A percentile compares a stretch with the other conserved stretches of the same genome.
Conservation (phyloP, 2,113 vertebrate species). For the Percopsis transmontana region DNA sequence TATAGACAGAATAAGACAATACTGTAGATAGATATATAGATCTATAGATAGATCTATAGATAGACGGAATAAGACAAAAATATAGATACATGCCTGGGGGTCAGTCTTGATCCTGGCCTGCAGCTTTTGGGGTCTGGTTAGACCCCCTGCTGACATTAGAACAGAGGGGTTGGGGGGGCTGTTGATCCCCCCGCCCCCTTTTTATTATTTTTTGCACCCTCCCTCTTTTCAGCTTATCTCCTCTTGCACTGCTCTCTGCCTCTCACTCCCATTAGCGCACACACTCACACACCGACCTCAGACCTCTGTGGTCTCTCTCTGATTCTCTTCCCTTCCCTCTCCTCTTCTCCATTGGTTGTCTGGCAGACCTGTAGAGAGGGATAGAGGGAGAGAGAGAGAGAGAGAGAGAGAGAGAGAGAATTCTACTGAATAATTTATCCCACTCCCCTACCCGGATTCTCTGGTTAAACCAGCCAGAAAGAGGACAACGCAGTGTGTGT, state of each 20-base stretch:
- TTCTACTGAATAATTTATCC: constrained; percentile 75
- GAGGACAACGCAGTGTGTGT: constrained; percentile 56
- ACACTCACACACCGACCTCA: background rate
- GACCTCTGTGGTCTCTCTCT: background rate
- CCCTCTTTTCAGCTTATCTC: constrained; percentile 6
- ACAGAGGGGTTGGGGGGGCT: constrained; percentile 12
- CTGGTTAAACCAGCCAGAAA: constrained; percentile 69
- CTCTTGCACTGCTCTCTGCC: background rate
- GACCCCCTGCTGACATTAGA: constrained; percentile 19
- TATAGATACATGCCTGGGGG: background rate
- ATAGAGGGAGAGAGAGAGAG: constrained; percentile 16
- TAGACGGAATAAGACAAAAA: too few relatives aligned
- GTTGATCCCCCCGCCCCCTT: background rate
- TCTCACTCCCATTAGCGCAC: background rate
- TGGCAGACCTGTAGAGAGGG: constrained; percentile 7
- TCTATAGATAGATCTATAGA: background rate
- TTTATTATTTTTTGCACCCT: background rate
- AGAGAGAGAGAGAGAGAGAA: constrained; percentile 23
- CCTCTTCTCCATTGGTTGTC: constrained; percentile 10
- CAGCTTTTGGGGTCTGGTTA: constrained; percentile 20
- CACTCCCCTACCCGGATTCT: constrained; percentile 62
- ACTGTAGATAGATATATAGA: background rate
- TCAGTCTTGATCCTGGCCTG: background rate
- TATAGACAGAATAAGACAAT: constrained; percentile 10
- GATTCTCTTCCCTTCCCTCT: background rate